These are phyloP conservation scores for Antrozous pallidus DNA, from an alignment of 2,797 vertebrate genomes.

Conservation along the genomic window DNA sequence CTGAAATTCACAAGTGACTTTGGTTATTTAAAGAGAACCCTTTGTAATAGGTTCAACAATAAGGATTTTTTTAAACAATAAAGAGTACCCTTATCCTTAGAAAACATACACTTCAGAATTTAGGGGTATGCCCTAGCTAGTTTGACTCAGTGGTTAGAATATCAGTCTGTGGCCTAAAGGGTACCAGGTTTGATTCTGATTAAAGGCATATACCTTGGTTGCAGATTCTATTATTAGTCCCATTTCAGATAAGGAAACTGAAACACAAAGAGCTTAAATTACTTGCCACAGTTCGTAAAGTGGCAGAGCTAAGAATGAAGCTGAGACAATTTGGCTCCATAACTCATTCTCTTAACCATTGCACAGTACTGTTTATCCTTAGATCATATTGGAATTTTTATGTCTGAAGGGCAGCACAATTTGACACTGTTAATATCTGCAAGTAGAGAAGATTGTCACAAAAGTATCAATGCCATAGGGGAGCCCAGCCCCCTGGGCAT, in stretches of 20 bases:
- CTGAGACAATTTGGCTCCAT: background rate
- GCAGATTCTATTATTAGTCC: background rate
- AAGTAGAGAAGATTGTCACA: background rate
- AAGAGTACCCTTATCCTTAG: background rate
- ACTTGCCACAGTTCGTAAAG: background rate
- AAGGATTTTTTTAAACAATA: too few species aligned
- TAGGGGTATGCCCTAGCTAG: too few species aligned
- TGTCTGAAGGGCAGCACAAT: background rate
- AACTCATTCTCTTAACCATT: background rate
- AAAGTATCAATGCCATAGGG: background rate
- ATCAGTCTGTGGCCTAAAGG: too few species aligned
- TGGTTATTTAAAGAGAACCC: background rate
- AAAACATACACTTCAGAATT: background rate
- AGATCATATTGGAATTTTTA: background rate
- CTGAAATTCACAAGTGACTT: background rate
- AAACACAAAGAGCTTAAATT: slow-evolving; percentile 34
- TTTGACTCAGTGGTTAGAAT: too few species aligned
- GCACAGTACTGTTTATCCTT: too few species aligned
- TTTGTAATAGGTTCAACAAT: background rate
- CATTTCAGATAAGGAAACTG: background rate
- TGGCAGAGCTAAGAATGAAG: background rate
- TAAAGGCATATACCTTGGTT: too few species aligned
- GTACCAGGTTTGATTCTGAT: too few species aligned
- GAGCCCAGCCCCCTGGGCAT: background rate
- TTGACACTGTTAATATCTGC: background rate